Evolutionary conservation across 2,888 invertebrate species (phyloP).

Genomic region (Nomada lathburiana): DNA sequence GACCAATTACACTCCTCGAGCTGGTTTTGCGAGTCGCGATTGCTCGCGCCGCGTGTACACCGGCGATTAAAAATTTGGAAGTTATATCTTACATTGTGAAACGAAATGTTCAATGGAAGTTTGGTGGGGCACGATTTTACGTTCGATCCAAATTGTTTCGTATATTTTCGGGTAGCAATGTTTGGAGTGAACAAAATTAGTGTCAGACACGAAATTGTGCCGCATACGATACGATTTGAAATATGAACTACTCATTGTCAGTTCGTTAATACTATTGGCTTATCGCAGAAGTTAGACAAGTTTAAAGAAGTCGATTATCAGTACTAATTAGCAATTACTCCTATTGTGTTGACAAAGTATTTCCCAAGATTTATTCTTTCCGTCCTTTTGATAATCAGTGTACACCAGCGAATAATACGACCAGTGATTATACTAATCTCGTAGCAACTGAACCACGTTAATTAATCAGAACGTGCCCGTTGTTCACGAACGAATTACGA

Average conservation of each 20-base stretch:
- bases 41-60: background rate
- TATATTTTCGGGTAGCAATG: no score
- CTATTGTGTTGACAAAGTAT: no score
- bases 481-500: background rate
- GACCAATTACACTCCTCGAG: slow-evolving; percentile 1
- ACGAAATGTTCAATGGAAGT: background rate
- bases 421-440: background rate
- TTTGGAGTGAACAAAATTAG: no score
- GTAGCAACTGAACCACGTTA: background rate
- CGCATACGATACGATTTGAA: no score
- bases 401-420: background rate
- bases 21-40: background rate
- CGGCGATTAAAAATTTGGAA: background rate
- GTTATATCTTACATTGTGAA: no score
- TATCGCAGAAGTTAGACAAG: no score
- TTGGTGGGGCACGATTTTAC: background rate
- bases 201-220: no score
- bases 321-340: no score
- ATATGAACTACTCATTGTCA: no score
- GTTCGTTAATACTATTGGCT: no score
- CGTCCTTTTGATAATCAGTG: background rate
- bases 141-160: background rate
- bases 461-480: slow-evolving; percentile 6
- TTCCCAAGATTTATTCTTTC: background rate
- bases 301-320: no score